Base-by-base conservation (phyloP, 2,888 invertebrate genomes). In the Hermaeophaga mercurialis region DNA sequence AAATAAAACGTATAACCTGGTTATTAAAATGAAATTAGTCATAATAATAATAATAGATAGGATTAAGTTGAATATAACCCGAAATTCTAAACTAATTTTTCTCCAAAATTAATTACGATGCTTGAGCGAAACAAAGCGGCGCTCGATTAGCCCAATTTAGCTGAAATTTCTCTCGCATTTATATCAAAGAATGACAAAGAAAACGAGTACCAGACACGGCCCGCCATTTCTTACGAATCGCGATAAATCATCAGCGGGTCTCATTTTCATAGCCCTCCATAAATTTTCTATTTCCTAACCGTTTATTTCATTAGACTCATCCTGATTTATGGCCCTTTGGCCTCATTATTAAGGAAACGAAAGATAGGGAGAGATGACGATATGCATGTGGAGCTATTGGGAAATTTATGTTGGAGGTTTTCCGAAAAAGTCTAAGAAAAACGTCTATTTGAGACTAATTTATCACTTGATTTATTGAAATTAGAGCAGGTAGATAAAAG, bases 251-350 rank as follows among this genome's bases (percentile, higher is more conserved):
- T 48, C 43, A n/a, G n/a, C 43, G 31, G 38, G 34, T 43, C 14
- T 43, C 48, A 54, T 58, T 58, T 58, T 58, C 54, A 58, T 58
- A 54, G 49, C 44, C 31, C 17, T 12, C 41, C 58, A 45, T 58
- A 58, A 54, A 58, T 58, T n/a, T 58, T 44, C 49, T 48, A 58
- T 58, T 43, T 58, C 54, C 49, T 43, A 22, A 44, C 31, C 39
- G 49, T 48, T 58, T 49, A 58, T 57, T 57, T 46, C 53, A 53
- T 58, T 58, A 58, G 54, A 11, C 43, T 48, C 49, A 43, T 39
- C 54, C 44, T 54, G 54, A 58, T 58, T 58, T 54, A 58, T 57
- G 3, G 43, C 33, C 22, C 33, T 50, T 50, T 34, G 22, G 15
- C 43, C 43, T 52, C 43, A 52, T 52, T 52, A 52, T 52, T 52